These are phyloP conservation scores for Manis javanica DNA, from an alignment of 2,797 vertebrate species.

Conservation along the genomic window DNA sequence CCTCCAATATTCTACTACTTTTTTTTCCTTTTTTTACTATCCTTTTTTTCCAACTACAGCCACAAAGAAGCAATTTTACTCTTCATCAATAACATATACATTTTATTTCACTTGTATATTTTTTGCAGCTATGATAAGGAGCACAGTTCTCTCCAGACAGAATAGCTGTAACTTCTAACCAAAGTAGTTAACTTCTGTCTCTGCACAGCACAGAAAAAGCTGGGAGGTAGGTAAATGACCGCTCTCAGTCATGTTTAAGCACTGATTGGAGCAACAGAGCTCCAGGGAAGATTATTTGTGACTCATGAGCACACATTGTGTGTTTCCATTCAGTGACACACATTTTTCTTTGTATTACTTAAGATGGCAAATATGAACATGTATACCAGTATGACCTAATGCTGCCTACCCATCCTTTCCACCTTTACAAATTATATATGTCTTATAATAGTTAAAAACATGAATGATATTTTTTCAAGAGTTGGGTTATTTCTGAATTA, in stretches of 20 bases:
- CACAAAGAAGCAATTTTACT: not conserved
- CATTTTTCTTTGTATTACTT: not conserved
- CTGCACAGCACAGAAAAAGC: accelerated
- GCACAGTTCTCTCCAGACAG: not conserved
- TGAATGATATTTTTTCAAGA: not conserved
- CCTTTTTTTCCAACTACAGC: not conserved
- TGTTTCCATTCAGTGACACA: not conserved
- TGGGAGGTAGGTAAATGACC: not conserved
- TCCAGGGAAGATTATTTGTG: not conserved
- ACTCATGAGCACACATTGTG: not conserved
- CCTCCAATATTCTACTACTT: not conserved
- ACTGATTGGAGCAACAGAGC: not conserved
- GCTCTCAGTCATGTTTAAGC: not conserved
- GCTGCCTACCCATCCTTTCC: not conserved
- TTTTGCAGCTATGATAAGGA: conserved; percentile 4
- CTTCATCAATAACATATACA: not conserved
- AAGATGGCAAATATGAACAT: not conserved
- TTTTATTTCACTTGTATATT: not conserved
- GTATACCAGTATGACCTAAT: not conserved
- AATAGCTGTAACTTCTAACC: not conserved
- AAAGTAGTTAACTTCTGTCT: not conserved
- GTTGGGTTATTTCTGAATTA: not conserved
- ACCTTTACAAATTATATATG: not conserved
- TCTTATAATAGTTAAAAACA: not conserved
- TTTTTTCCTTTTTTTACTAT: not conserved